A percentile compares a stretch with the other conserved stretches of the same genome.
Evolutionary conservation across 2,113 vertebrate species (phyloP).

Genomic region (Zosterops japonicus): DNA sequence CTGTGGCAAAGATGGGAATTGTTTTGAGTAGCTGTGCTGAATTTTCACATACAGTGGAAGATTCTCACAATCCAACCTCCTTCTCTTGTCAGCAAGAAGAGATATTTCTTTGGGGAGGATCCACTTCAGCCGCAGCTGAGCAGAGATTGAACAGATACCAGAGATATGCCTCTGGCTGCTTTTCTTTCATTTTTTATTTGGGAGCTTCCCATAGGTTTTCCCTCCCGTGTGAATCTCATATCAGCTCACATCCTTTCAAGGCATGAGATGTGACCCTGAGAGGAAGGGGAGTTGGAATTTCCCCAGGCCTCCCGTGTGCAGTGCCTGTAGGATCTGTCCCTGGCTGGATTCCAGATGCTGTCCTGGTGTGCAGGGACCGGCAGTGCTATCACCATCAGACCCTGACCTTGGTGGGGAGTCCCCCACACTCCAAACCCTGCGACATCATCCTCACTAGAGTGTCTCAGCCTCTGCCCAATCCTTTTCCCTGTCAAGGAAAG

Average conservation of each 20-base stretch:
- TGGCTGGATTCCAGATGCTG: accelerated
- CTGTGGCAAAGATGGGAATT: not conserved
- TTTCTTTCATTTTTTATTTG: not conserved
- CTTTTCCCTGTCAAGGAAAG: not conserved
- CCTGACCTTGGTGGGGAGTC: not conserved
- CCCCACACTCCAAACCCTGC: not conserved
- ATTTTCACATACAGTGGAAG: not conserved
- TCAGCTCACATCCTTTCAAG: not conserved
- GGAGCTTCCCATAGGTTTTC: not conserved
- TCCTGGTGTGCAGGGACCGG: accelerated
- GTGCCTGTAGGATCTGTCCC: not conserved
- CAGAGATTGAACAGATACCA: not conserved
- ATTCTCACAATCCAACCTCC: not conserved
- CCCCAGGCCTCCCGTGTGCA: accelerated
- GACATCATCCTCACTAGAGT: not conserved
- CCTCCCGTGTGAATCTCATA: accelerated
- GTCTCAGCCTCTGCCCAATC: accelerated
- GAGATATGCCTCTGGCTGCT: not conserved
- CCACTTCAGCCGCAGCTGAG: not conserved
- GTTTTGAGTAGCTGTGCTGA: not conserved
- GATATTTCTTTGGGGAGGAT: not conserved
- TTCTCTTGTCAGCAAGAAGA: not conserved
- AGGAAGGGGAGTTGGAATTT: not conserved
- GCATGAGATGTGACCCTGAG: not conserved
- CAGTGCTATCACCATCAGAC: accelerated